Evolutionary conservation across 2,888 invertebrate species (phyloP).

Genomic region (Hirtodrosophila histrioides): DNA sequence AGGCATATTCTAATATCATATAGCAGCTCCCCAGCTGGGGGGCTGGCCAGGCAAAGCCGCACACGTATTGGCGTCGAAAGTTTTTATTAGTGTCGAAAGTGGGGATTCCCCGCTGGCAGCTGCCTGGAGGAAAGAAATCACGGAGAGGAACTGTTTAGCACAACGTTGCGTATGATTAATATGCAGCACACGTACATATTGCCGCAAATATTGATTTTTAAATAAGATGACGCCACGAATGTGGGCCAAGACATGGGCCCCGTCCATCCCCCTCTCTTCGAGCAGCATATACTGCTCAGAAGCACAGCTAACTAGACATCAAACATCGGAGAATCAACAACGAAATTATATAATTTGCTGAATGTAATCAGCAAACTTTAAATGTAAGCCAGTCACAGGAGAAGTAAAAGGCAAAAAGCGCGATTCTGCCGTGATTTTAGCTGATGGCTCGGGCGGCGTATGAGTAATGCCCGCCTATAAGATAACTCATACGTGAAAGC

Average conservation of each 20-base stretch:
- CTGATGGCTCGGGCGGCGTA: conserved; percentile 52
- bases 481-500: conserved; percentile 76
- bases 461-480: conserved; percentile 76
- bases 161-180: conserved; percentile 74
- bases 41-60: conserved; percentile 43
- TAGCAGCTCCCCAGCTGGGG: conserved; percentile 20
- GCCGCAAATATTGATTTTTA: conserved; percentile 76
- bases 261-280: conserved; percentile 5
- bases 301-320: conserved; percentile 9
- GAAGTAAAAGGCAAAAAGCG: too few species aligned
- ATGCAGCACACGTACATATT: conserved; percentile 72
- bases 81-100: conserved; percentile 72
- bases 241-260: conserved; percentile 41
- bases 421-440: conserved; percentile 52
- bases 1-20: conserved; percentile 62
- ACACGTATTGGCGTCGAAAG: conserved; percentile 72
- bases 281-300: background rate
- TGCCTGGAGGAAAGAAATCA: conserved; percentile 50
- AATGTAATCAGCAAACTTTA: conserved; percentile 76
- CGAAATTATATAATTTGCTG: conserved; percentile 78
- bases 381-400: conserved; percentile 9
- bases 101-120: conserved; percentile 22
- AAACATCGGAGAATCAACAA: conserved; percentile 60
- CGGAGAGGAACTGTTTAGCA: conserved; percentile 52
- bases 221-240: conserved; percentile 73